Evolutionary conservation across 2,113 vertebrate species (phyloP), one percentile per base, ranked within the genome.

Genomic region (Arvicanthis niloticus): DNA sequence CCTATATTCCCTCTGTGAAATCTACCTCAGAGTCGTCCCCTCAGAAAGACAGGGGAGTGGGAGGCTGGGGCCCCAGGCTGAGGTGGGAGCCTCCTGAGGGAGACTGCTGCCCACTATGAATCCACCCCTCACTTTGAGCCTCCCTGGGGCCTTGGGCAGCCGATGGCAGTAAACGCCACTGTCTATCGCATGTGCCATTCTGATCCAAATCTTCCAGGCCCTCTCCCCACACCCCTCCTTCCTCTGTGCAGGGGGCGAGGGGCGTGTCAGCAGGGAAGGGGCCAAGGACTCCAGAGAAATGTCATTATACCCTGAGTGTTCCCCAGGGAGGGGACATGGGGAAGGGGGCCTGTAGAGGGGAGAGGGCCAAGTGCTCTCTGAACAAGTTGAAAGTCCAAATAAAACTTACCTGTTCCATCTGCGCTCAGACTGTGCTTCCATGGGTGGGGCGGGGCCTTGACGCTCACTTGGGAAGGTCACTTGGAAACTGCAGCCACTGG

Each of bases 1-100:
- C 65, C 85, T 48, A 89, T 89, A 92, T 91, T 91, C 96, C 96
- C 97, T 96, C 96, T 96, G 97, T 98, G 98, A 97, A 98, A 98
- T 98, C 98, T 98, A 98, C 98, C 98, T 98, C 98, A 98, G 98
- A 97, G 97, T 97, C 1, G 17, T 96, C 97, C 97, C 97, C 95
- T 97, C 96, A 97, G 97, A 97, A 98, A 94, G 96, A 95, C 65
- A 91, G 96, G 94, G 92, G 91, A 97, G 97, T 82, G 94, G 97
- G 96, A 93, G 91, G 95, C 82, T 51, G 80, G 91, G 85, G 89
- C 94, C 88, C 94, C 34, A 45, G 93, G 94, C 96, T 94, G 89
- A 94, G 94, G 87, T 91, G 96, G 93, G 96, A 82, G 88, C 96
- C 88, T 93, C 96, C 94, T 70, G 67, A 2, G 2, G 96, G 92